phyloP scores from a whole-genome alignment of 2,797 vertebrate genomes.

The Epinephelus coioides region DNA sequence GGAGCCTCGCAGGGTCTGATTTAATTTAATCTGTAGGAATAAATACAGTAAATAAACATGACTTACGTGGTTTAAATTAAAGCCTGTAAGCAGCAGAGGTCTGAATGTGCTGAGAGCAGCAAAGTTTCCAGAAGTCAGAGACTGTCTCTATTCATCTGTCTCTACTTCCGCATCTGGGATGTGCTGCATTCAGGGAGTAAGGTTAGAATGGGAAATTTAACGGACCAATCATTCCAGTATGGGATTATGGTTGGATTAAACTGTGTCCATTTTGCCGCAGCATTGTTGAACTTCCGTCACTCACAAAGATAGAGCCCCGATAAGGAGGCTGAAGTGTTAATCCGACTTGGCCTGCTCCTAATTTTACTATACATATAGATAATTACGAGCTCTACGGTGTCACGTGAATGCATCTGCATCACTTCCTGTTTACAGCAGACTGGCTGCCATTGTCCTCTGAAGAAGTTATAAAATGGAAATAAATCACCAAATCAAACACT shows the following conservation, averaged over 20 bases:
- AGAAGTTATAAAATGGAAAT: too few relatives aligned
- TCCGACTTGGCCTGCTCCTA: rapidly evolving
- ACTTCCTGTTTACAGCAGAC: slow-evolving; percentile 11
- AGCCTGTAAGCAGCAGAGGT: too few relatives aligned
- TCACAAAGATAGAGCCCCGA: background rate
- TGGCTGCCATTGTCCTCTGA: background rate
- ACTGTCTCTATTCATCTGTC: background rate
- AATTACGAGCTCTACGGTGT: background rate
- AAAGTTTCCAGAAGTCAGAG: slow-evolving; percentile 2
- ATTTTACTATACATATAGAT: rapidly evolving
- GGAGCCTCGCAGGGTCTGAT: background rate
- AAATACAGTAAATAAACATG: background rate
- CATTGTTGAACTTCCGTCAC: rapidly evolving
- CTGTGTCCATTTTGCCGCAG: rapidly evolving
- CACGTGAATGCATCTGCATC: rapidly evolving
- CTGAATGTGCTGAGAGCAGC: background rate
- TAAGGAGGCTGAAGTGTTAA: rapidly evolving
- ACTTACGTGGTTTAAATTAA: slow-evolving; percentile 3
- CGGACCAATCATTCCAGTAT: rapidly evolving
- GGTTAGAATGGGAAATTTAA: rapidly evolving
- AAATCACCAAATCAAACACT: too few relatives aligned
- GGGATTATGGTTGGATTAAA: rapidly evolving
- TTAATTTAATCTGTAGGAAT: background rate
- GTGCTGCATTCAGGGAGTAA: background rate
- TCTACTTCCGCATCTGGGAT: rapidly evolving